Evolutionary conservation across 2,888 invertebrate genomes (phyloP), one percentile per base, ranked within the genome.

Genomic region (Cyclophora albipunctata): DNA sequence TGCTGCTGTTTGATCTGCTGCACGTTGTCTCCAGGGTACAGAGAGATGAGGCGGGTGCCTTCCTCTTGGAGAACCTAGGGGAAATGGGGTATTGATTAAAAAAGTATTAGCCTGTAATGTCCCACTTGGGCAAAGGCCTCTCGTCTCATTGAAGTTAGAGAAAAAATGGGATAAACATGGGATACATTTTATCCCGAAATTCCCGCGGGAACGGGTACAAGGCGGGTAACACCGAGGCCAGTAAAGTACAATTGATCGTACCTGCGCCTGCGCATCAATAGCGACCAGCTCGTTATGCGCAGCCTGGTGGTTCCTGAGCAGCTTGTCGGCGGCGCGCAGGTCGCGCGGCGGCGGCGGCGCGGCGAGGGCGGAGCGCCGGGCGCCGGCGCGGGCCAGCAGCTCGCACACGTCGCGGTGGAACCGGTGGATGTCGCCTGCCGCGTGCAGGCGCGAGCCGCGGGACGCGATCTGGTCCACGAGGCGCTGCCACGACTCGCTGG

Each of bases 391-490:
- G 42, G 95, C 94, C 5, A 97, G 81, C 2, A 97, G 95, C 72
- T 98, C 98, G 34, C 95, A 96, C 2, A 96, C 97, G 81, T 98
- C 98, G 49, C 98, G 92, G 84, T 99, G 98, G 91, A 98, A 99
- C 50, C 98, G 92, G 82, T 99, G 99, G 60, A 99, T 97, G 87
- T 98, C 98, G 5, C 96, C 98, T 1, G 99, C 99, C 0, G 97
- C 98, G 72, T 94, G 93, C 42, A 99, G 88, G 43, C 97, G 94
- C 55, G 94, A 92, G 59, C 96, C 96, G 7, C 98, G 92, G 46
- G 95, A 93, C 63, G 95, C 94, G 52, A 98, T 94, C 72, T 96
- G 93, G 47, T 96, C 94, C 47, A 97, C 90, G 0, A 99, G 91
- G 45, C 94, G 93, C 59, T 95, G 94, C 98, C 99, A 99, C 3